Evolutionary conservation across 2,888 invertebrate species (phyloP).

Genomic region (Ramazzottius varieornatus): DNA sequence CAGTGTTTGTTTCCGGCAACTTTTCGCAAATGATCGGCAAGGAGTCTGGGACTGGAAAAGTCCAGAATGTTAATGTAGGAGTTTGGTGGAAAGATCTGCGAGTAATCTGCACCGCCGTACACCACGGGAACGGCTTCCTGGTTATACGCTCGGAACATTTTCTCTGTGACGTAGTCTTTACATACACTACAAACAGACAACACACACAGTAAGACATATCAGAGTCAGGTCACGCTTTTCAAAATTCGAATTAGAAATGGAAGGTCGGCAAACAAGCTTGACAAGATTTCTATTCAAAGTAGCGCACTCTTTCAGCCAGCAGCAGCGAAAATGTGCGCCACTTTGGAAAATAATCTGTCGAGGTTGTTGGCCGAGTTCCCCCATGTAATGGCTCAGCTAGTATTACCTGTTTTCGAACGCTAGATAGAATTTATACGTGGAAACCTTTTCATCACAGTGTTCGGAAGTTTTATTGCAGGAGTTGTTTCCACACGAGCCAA

Average conservation of each 20-base stretch:
- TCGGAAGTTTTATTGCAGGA: neutral
- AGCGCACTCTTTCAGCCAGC: too few relatives aligned
- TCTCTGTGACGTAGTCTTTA: slow-evolving; percentile 9
- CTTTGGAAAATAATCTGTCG: too few relatives aligned
- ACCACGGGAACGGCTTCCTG: slow-evolving; percentile 7
- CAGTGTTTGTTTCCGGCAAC: too few relatives aligned
- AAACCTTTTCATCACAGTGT: neutral
- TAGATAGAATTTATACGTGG: neutral
- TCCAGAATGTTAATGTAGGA: slow-evolving; percentile 10
- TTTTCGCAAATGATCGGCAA: too few relatives aligned
- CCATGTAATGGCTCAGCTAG: too few relatives aligned
- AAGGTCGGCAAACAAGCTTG: too few relatives aligned
- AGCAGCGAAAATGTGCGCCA: too few relatives aligned
- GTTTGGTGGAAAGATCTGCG: slow-evolving; percentile 7
- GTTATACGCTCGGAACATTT: slow-evolving; percentile 6
- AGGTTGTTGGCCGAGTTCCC: too few relatives aligned
- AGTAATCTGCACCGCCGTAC: slow-evolving; percentile 8
- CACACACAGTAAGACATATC: neutral
- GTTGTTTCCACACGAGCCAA: neutral
- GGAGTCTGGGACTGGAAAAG: slow-evolving; percentile 7
- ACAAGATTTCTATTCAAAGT: too few relatives aligned
- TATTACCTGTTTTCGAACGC: neutral
- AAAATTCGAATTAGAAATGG: neutral
- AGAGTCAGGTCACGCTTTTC: neutral
- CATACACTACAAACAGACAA: slow-evolving; percentile 5